Evolutionary conservation across 1,140 invertebrate species (phyloP).

Genomic region (Anoplolepis gracilipes): DNA sequence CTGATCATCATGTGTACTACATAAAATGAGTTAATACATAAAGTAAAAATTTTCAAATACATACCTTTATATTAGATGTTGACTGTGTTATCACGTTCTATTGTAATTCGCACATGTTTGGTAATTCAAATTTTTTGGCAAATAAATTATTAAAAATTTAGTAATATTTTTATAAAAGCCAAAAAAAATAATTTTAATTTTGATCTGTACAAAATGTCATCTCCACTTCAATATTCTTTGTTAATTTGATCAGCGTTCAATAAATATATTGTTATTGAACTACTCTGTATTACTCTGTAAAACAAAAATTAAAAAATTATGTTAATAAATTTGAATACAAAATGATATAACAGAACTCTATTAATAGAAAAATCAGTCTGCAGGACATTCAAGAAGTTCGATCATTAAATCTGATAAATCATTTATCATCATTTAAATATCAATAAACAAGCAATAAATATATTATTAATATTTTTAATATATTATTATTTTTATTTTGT

Average conservation of each 20-base stretch:
- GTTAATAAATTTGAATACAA: neutral
- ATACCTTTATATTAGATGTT: neutral
- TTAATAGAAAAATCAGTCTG: constrained; percentile 4
- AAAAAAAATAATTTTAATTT: no score
- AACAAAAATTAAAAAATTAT: neutral
- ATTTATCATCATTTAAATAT: constrained; percentile 27
- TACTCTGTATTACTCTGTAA: neutral
- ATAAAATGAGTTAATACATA: constrained; percentile 62
- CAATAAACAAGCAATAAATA: neutral
- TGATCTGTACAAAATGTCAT: neutral
- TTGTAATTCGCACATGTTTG: neutral
- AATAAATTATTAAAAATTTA: no score
- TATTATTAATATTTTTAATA: neutral
- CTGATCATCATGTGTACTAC: constrained; percentile 74
- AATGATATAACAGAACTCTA: neutral
- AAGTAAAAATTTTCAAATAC: neutral
- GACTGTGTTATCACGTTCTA: neutral
- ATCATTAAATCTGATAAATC: constrained; percentile 12
- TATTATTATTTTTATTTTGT: no score
- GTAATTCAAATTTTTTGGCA: no score
- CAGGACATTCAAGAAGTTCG: constrained; percentile 30
- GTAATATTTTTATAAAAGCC: no score
- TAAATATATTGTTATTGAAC: neutral
- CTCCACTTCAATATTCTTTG: neutral
- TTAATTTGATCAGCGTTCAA: neutral